Conservation (phyloP, 2,113 vertebrate species). For the Athene cunicularia region DNA sequence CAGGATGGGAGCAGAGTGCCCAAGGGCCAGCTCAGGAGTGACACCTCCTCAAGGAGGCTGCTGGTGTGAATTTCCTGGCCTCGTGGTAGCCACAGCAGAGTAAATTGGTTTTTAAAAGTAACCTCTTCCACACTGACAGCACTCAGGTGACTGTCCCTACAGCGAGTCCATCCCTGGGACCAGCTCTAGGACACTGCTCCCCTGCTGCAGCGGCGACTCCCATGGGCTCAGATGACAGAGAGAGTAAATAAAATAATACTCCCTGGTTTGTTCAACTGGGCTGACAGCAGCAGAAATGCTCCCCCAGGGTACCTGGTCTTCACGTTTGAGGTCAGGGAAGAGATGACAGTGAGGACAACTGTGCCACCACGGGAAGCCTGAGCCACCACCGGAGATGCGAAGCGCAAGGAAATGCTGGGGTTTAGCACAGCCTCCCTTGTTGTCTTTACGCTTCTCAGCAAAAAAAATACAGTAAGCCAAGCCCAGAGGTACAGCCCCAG, state of each 20-base stretch:
- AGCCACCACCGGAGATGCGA: neutral
- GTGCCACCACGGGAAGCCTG: fast-evolving
- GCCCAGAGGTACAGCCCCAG: neutral
- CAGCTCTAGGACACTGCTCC: neutral
- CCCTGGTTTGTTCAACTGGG: neutral
- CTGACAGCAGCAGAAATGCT: neutral
- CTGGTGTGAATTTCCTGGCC: neutral
- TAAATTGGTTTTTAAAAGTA: neutral
- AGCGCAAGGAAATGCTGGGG: neutral
- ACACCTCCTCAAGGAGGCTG: neutral
- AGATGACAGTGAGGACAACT: fast-evolving
- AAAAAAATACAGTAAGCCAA: neutral
- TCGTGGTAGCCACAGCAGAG: neutral
- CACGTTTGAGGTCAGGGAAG: neutral
- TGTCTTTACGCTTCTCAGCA: neutral
- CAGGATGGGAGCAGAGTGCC: neutral
- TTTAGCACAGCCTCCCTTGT: neutral
- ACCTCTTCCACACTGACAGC: neutral
- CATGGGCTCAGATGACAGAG: neutral
- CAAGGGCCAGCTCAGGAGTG: neutral
- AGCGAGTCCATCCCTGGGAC: neutral
- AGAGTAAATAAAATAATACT: neutral
- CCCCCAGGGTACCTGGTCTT: neutral
- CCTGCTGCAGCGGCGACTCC: neutral
- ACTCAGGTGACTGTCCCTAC: neutral